Evolutionary conservation across 2,113 vertebrate genomes (phyloP).

Genomic region (Gymnarchus niloticus): DNA sequence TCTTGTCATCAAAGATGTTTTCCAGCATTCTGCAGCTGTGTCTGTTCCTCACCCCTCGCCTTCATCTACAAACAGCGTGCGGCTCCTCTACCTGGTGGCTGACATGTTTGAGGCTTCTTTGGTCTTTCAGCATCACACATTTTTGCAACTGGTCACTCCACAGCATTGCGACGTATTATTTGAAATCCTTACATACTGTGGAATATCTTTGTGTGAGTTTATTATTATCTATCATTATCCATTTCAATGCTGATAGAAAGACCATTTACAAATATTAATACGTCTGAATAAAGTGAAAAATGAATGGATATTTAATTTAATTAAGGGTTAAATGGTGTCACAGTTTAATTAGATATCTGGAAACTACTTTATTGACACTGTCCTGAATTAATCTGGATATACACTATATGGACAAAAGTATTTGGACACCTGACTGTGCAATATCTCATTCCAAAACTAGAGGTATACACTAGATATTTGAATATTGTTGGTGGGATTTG

Average conservation of each 20-base stretch:
- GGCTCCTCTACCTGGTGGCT: not conserved
- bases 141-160: not conserved
- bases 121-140: not conserved
- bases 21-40: not conserved
- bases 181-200: not conserved
- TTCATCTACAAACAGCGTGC: constrained; percentile 3
- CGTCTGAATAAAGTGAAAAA: not conserved
- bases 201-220: not conserved
- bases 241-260: not conserved
- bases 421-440: too few relatives aligned
- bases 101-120: not conserved
- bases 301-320: not conserved
- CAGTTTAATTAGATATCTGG: not conserved
- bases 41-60: not conserved
- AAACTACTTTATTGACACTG: too few relatives aligned
- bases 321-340: not conserved
- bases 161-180: not conserved
- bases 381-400: too few relatives aligned
- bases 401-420: too few relatives aligned
- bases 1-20: constrained; percentile 6
- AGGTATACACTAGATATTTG: too few relatives aligned
- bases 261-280: not conserved
- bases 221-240: not conserved
- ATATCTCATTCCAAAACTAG: too few relatives aligned
- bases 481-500: too few relatives aligned